Evolutionary conservation across 1,140 invertebrate genomes (phyloP), one percentile per base, ranked within the genome.

Genomic region (Sycophaga agraensis): DNA sequence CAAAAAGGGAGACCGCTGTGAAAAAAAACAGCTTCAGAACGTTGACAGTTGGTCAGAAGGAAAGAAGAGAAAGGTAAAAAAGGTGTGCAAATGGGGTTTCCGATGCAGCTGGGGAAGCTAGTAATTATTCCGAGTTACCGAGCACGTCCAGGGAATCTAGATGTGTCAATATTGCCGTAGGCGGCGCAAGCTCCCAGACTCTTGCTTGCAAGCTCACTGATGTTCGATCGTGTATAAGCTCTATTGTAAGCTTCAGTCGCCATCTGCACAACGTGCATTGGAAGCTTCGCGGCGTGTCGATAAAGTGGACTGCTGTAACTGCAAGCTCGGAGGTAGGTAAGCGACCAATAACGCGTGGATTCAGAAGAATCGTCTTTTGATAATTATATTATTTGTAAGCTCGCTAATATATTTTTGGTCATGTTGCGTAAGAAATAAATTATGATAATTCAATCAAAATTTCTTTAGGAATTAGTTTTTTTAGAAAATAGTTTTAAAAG

Each of bases 141-240:
- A 39, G 50, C 34, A n/a, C 24, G 21, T 19, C n/a, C 4, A n/a
- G n/a, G 4, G n/a, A 46, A 54, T 54, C 40, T 45, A 16, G 16
- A 53, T 11, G 8, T 46, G 59, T 54, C 50, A 54, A 60, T 60
- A 60, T 60, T 60, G 21, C 28, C 50, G 4, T 21, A 60, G 45
- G 19, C 40, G 51, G 14, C 9, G 9, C n/a, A 9, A 6, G n/a
- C n/a, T n/a, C n/a, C n/a, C n/a, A n/a, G n/a, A n/a, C n/a, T n/a
- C n/a, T n/a, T n/a, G n/a, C n/a, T n/a, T n/a, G n/a, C n/a, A n/a
- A n/a, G n/a, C n/a, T n/a, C n/a, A n/a, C n/a, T n/a, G n/a, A n/a
- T 16, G 14, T 45, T 56, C 54, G 40, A 58, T 58, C 55, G 43
- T 12, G 12, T 9, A 6, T n/a, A n/a, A n/a, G n/a, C n/a, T 14